Percentiles rank a stretch among this genome's conserved stretches.
These are phyloP conservation scores for Ailurus styani DNA, from an alignment of 2,113 vertebrate genomes.

Conservation along the genomic window DNA sequence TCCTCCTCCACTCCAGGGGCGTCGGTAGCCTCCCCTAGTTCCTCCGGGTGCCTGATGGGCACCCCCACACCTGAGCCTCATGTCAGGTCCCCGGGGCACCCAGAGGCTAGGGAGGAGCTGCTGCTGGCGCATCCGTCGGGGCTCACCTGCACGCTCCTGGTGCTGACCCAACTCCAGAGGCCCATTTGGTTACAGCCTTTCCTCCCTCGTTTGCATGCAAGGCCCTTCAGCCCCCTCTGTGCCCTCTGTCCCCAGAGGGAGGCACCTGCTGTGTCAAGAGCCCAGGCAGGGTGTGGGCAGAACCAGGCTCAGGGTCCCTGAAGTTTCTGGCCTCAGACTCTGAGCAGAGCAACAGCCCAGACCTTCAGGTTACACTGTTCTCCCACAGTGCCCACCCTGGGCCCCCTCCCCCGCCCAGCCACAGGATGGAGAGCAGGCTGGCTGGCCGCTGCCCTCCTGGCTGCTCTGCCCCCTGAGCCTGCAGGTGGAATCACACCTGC, in stretches of 20 bases:
- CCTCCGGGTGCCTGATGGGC: not conserved
- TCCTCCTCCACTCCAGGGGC: not conserved
- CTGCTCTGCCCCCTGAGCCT: not conserved
- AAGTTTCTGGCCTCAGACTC: not conserved
- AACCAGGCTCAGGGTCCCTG: not conserved
- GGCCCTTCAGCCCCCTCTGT: not conserved
- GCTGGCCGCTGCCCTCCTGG: not conserved
- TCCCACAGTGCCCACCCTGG: not conserved
- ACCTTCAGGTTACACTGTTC: not conserved
- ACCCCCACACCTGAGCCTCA: too few species aligned
- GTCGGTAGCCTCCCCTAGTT: not conserved
- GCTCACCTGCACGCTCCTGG: not conserved
- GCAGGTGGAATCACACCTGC: not conserved
- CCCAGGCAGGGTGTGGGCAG: not conserved
- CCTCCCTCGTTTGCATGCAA: slow-evolving; percentile 29
- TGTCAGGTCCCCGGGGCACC: not conserved
- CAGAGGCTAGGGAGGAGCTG: not conserved
- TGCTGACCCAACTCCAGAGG: not conserved
- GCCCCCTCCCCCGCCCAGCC: not conserved
- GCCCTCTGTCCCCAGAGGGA: not conserved
- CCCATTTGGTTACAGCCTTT: slow-evolving; percentile 1
- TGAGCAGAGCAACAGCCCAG: not conserved
- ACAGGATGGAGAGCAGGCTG: not conserved
- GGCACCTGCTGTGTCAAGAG: not conserved
- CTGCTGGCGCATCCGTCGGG: accelerated